A percentile compares a stretch with the other conserved stretches of the same genome.
Evolutionary conservation across 1,140 invertebrate species (phyloP).

Genomic region (Orius laevigatus): DNA sequence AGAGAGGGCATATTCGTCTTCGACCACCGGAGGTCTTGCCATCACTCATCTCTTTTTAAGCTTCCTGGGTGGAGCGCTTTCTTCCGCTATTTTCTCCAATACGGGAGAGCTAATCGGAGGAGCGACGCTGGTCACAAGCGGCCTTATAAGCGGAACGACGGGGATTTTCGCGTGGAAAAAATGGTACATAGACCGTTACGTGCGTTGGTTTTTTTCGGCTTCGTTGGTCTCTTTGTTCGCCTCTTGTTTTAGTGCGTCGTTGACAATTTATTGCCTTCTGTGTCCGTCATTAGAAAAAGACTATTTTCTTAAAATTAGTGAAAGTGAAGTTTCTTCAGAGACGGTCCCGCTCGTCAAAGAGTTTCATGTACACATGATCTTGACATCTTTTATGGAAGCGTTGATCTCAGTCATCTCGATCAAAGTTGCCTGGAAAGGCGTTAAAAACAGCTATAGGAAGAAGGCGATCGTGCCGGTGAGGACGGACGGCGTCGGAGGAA

Average conservation of each 20-base stretch:
- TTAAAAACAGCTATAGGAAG: slow-evolving; percentile 39
- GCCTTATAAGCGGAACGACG: slow-evolving; percentile 32
- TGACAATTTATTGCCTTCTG: too few relatives aligned
- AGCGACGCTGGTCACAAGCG: slow-evolving; percentile 29
- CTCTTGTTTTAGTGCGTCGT: too few relatives aligned
- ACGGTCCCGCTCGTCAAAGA: slow-evolving; percentile 20
- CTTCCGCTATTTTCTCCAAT: slow-evolving; percentile 25
- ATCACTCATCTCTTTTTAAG: slow-evolving; percentile 39
- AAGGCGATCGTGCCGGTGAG: slow-evolving; percentile 27
- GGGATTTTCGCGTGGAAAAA: slow-evolving; percentile 39
- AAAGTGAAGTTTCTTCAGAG: too few relatives aligned
- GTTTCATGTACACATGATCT: slow-evolving; percentile 40
- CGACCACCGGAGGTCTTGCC: slow-evolving; percentile 42
- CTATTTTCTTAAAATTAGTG: too few relatives aligned
- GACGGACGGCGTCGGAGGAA: slow-evolving; percentile 27
- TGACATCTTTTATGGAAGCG: slow-evolving; percentile 37
- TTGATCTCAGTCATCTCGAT: slow-evolving; percentile 40
- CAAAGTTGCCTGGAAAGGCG: slow-evolving; percentile 39
- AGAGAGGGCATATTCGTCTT: slow-evolving; percentile 45
- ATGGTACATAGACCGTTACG: slow-evolving; percentile 49
- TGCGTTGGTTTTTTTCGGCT: slow-evolving; percentile 19
- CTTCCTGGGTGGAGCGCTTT: slow-evolving; percentile 33
- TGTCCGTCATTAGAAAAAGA: too few relatives aligned
- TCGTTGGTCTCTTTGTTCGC: too few relatives aligned
- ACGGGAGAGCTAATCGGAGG: not conserved